phyloP scores from a whole-genome alignment of 2,888 invertebrate genomes.

The Drosophila quinaria region DNA sequence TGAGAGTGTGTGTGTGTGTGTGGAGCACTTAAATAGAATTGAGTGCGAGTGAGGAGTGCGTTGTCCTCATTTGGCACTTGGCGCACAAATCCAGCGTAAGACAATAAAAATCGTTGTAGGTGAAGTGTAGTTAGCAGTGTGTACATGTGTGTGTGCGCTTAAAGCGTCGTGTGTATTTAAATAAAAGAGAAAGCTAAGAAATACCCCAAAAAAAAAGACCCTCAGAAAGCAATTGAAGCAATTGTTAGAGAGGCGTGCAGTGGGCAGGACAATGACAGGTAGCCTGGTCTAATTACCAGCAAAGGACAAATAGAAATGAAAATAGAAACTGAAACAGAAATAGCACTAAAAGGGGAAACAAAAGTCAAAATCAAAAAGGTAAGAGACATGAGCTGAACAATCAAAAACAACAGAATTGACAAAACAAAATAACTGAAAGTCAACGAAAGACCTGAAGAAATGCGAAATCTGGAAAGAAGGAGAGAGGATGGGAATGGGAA shows the following conservation, averaged over 20 bases:
- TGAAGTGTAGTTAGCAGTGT: constrained; percentile 45
- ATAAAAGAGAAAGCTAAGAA: constrained; percentile 20
- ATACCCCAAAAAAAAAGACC: constrained; percentile 6
- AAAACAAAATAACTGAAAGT: constrained; percentile 2
- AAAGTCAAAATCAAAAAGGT: constrained; percentile 16
- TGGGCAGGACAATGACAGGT: constrained; percentile 36
- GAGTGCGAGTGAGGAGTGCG: constrained; percentile 75
- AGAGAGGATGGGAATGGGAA: neutral
- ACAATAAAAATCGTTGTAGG: constrained; percentile 68
- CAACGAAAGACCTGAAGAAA: constrained; percentile 11
- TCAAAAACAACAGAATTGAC: neutral
- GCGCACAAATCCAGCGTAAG: constrained; percentile 71
- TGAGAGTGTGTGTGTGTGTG: constrained; percentile 23
- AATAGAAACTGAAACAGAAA: constrained; percentile 13
- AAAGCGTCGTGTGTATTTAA: constrained; percentile 54
- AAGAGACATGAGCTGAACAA: constrained; percentile 9
- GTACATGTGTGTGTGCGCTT: constrained; percentile 33
- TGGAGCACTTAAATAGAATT: constrained; percentile 80
- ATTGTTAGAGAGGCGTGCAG: constrained; percentile 19
- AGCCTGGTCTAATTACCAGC: constrained; percentile 63
- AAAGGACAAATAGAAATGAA: constrained; percentile 18
- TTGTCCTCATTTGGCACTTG: constrained; percentile 76
- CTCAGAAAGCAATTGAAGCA: constrained; percentile 32
- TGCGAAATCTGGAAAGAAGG: neutral
- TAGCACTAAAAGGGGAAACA: neutral